Evolutionary conservation across 2,113 vertebrate species (phyloP), one percentile per base, ranked within the genome.

Genomic region (Lynx canadensis): DNA sequence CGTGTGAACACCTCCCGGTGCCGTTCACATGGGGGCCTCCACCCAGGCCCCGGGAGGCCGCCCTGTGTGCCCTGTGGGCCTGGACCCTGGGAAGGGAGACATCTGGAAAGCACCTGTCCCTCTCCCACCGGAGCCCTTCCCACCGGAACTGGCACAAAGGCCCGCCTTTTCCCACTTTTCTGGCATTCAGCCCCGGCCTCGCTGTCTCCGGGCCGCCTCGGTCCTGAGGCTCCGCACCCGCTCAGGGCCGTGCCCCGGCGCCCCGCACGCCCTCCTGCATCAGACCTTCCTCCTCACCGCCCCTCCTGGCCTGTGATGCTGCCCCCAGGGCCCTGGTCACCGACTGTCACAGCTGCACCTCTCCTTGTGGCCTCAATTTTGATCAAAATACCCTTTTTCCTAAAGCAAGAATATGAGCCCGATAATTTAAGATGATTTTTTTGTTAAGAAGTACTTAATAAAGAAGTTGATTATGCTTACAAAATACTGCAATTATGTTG

Each of bases 341-440:
- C 21, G 2, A 1, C 71, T 27, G 71, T 15, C 38, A 27, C 1
- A 3, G 38, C 21, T 0, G 12, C 71, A 1, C 11, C 36, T 14
- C 71, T 14, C 71, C 71, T 25, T 14, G 9, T 5, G 50, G 68
- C 25, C 50, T 68, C 21, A 1, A 4, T 27, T 48, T 29, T 15
- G 38, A 18, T 48, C 41, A 78, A 38, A 10, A 78, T 16, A 45
- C 15, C 50, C 81, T 88, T 76, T 80, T 71, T 73, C 31, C 15
- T 55, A 45, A 94, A 74, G 60, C 13, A 48, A 68, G 27, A 33
- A 50, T 81, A 55, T 14, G 25, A 79, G 19, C 33, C 33, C 9
- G 33, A 10, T 38, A 38, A 69, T 60, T 38, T 50, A 57, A 41
- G 48, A 57, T 27, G 36, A 41, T 41, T 27, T 38, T 45, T 81